Evolutionary conservation across 2,113 vertebrate genomes (phyloP).

Genomic region (Phasianus colchicus): DNA sequence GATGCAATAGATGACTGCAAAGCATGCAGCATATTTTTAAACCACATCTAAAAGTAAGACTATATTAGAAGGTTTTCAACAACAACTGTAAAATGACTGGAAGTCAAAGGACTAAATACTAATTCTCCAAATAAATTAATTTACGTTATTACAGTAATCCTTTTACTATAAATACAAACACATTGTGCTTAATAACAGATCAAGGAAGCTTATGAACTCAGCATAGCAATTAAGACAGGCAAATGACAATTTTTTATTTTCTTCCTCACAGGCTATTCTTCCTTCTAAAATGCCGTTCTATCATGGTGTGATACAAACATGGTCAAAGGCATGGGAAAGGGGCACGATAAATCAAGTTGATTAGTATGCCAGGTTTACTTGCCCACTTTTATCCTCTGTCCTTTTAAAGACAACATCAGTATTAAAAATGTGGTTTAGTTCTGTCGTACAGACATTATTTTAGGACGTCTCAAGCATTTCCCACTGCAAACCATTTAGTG

Average conservation of each 20-base stretch:
- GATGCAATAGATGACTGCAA: not conserved
- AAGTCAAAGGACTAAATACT: not conserved
- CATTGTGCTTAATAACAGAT: not conserved
- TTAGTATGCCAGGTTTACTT: not conserved
- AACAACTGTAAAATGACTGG: not conserved
- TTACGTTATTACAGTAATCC: not conserved
- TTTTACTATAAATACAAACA: not conserved
- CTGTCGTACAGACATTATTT: not conserved
- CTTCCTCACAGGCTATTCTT: not conserved
- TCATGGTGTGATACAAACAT: not conserved
- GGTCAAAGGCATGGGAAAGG: not conserved
- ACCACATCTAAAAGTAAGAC: not conserved
- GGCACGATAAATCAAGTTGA: not conserved
- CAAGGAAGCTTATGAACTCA: not conserved
- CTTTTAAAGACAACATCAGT: not conserved
- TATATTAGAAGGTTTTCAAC: not conserved
- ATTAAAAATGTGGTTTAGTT: not conserved
- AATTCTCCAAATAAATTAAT: not conserved
- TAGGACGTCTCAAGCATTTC: not conserved
- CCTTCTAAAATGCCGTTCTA: not conserved
- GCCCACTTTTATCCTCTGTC: not conserved
- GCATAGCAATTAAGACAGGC: not conserved
- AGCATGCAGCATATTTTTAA: not conserved
- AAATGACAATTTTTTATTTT: not conserved
- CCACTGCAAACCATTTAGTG: not conserved